Conservation (phyloP, 2,113 vertebrate species). For the Rhinichthys klamathensis region DNA sequence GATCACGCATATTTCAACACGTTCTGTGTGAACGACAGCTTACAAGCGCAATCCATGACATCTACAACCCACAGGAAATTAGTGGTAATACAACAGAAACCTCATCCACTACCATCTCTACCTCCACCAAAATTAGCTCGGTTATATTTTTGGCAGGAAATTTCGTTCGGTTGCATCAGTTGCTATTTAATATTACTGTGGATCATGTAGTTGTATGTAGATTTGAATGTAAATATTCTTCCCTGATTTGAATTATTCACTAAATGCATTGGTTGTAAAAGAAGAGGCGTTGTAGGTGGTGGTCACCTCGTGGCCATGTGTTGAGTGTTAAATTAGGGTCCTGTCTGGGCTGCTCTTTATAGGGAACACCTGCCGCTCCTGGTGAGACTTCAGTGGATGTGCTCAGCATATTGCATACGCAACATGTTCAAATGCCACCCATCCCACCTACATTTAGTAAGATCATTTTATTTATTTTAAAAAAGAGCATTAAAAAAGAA, state of each 20-base stretch:
- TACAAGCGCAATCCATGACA: neutral
- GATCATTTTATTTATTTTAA: neutral
- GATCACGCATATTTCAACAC: neutral
- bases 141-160: neutral
- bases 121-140: neutral
- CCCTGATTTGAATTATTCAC: neutral
- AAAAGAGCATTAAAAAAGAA: no score
- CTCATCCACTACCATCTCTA: neutral
- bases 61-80: neutral
- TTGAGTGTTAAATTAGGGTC: slow-evolving; percentile 36
- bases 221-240: slow-evolving; percentile 22
- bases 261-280: neutral
- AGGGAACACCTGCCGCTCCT: slow-evolving; percentile 30
- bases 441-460: neutral
- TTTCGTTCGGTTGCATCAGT: neutral
- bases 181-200: neutral
- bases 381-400: neutral
- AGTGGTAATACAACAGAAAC: neutral
- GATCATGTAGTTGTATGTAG: neutral
- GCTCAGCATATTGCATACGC: neutral
- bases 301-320: slow-evolving; percentile 17
- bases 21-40: no score
- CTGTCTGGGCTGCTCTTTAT: slow-evolving; percentile 20
- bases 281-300: neutral
- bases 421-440: neutral